Evolutionary conservation across 2,113 vertebrate species (phyloP).

Genomic region (Malurus melanocephalus): DNA sequence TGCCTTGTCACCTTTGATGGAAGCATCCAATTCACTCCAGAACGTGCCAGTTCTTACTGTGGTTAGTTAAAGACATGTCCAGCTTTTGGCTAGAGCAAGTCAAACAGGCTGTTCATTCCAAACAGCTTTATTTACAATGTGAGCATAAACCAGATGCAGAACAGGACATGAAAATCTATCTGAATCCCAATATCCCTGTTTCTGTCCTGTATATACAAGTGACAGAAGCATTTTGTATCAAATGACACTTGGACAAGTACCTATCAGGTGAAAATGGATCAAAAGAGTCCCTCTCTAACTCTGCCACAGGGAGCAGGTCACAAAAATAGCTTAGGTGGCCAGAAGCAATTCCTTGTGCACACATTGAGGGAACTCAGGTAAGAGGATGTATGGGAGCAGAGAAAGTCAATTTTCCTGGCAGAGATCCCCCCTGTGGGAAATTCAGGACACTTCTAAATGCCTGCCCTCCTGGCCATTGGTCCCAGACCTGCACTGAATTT

Average conservation of each 20-base stretch:
- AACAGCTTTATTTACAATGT: not conserved
- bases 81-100: not conserved
- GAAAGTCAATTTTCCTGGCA: not conserved
- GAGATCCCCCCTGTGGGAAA: not conserved
- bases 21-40: not conserved
- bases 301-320: not conserved
- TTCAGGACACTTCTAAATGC: not conserved
- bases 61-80: not conserved
- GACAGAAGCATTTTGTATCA: not conserved
- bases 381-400: not conserved
- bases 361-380: not conserved
- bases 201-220: not conserved
- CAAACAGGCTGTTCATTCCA: not conserved
- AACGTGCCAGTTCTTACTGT: not conserved
- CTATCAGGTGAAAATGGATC: not conserved
- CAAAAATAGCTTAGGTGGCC: not conserved
- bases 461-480: too few relatives aligned
- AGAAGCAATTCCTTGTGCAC: not conserved
- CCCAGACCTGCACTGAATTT: not conserved
- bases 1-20: not conserved
- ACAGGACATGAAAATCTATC: not conserved
- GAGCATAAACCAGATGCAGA: not conserved
- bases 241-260: not conserved
- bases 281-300: not conserved
- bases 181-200: not conserved